Conservation (phyloP, 2,888 invertebrate genomes). For the Heliconius aoede region DNA sequence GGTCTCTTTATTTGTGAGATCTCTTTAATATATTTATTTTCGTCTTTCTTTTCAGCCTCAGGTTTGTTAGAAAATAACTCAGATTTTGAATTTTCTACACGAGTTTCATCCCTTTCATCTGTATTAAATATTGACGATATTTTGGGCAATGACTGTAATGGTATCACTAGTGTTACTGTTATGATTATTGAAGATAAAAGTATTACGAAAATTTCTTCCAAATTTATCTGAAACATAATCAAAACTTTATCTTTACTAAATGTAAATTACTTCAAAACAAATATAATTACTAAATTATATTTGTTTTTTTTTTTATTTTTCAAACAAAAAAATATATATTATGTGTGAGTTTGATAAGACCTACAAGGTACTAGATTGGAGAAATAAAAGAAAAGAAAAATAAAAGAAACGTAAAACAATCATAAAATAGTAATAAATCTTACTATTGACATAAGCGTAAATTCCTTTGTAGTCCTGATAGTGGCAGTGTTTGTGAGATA, state of each 20-base stretch:
- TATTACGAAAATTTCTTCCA: conserved; percentile 81
- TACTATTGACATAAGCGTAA: conserved; percentile 84
- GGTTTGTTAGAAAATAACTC: conserved; percentile 45
- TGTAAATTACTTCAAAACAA: too few relatives aligned
- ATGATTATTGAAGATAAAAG: conserved; percentile 79
- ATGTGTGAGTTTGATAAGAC: too few relatives aligned
- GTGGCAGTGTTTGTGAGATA: conserved; percentile 86
- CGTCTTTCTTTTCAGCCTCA: conserved; percentile 52
- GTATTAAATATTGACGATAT: conserved; percentile 55
- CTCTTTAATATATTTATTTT: conserved; percentile 56
- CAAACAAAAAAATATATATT: too few relatives aligned
- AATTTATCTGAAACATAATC: conserved; percentile 49
- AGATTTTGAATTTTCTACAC: conserved; percentile 47
- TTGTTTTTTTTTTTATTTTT: too few relatives aligned
- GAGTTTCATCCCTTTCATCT: conserved; percentile 42
- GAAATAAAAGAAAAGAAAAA: not conserved
- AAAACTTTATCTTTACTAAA: not conserved
- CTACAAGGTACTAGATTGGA: too few relatives aligned
- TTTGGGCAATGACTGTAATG: conserved; percentile 83
- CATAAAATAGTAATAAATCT: conserved; percentile 51
- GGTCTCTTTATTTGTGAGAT: conserved; percentile 57
- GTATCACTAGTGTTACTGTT: conserved; percentile 86
- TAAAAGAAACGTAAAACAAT: not conserved
- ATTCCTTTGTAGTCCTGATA: conserved; percentile 84
- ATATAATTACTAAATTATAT: not conserved